phyloP scores from a whole-genome alignment of 2,797 vertebrate species.

The Sparidentex hasta region DNA sequence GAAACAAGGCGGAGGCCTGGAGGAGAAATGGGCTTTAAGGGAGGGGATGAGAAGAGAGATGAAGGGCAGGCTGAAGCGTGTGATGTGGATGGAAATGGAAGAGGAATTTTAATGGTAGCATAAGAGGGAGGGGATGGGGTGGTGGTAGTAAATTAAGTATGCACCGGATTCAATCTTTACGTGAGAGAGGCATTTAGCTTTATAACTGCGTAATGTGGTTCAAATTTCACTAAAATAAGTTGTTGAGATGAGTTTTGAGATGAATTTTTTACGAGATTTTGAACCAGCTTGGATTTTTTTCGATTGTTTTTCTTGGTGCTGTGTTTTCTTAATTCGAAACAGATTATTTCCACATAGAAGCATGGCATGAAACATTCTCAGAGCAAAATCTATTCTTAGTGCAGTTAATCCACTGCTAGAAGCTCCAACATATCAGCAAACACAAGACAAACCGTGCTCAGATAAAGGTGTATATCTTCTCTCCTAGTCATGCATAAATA shows the following conservation, averaged over 20 bases:
- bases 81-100: slow-evolving; percentile 27
- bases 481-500: neutral
- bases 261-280: neutral
- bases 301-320: neutral
- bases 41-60: slow-evolving; percentile 22
- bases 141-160: neutral
- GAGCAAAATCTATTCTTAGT: neutral
- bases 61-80: slow-evolving; percentile 16
- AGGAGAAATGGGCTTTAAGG: slow-evolving; percentile 29
- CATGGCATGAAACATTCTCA: no score
- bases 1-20: slow-evolving; percentile 11
- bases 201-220: neutral
- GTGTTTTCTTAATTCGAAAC: neutral
- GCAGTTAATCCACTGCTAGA: neutral
- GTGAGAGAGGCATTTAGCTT: neutral
- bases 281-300: neutral
- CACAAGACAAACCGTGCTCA: neutral
- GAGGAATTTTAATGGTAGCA: slow-evolving; percentile 35
- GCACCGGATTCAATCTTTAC: slow-evolving; percentile 4
- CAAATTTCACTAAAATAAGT: neutral
- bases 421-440: neutral
- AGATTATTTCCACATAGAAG: neutral
- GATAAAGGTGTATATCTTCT: neutral
- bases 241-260: neutral
- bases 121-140: neutral